Base-by-base conservation (phyloP, 2,888 invertebrate genomes). In the Lithosia quadra region DNA sequence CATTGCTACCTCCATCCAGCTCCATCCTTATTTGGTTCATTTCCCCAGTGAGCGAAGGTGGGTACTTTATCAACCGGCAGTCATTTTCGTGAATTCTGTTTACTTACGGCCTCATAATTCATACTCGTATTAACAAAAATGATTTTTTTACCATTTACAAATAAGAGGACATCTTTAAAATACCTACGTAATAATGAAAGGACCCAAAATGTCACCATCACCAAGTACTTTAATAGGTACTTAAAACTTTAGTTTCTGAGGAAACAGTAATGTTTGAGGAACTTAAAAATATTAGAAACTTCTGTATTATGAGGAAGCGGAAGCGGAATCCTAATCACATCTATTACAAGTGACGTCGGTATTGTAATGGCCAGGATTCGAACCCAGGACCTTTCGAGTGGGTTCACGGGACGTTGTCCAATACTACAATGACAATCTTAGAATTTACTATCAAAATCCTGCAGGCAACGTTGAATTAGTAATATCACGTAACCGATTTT, bases 21-120 rank as follows among this genome's bases (percentile, higher is more conserved):
- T 49, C 8, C 49, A 49, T 49, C 33, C 63, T 39, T 57, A 58
- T 63, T 63, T 24, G 13, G 22, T 63, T 43, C 34, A 67, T 67
- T 67, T 67, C 67, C 67, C 67, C 11, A 57, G 67, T 18, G 67
- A n/a, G 39, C 53, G 24, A 21, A 53, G 49, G 43, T 18, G 18
- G 21, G 24, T 63, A 53, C 28, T 63, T 67, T 58, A 34, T 67
- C 63, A 67, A 67, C 28, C 57, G 67, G n/a, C 53, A 58, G 63
- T 58, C 67, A 67, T 43, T 63, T 58, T 24, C 33, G 18, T 34
- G 58, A 63, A 57, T 64, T 36, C n/a, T 39, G 15, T 15, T 55
- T 64, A 43, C 49, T 49, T 39, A 36, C n/a, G 24, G 9, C 36
- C 34, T 36, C 64, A 57, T 64, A 58, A 49, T 49, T 59, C 58